phyloP scores from a whole-genome alignment of 2,888 invertebrate genomes.

The Geotrupes spiniger region DNA sequence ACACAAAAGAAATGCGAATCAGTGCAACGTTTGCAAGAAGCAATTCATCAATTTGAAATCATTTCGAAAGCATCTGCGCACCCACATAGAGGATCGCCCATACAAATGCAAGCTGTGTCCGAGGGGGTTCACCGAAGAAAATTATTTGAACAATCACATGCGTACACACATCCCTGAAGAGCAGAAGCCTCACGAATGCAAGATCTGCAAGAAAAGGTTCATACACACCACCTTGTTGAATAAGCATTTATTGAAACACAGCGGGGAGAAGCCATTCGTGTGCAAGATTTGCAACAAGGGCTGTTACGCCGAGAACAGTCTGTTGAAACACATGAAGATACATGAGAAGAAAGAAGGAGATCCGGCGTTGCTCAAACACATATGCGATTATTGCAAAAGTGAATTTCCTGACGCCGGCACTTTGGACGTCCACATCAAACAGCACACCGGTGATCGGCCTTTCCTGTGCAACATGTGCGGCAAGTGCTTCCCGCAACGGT shows the following conservation, averaged over 20 bases:
- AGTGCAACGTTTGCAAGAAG: constrained; percentile 51
- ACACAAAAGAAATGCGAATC: constrained; percentile 43
- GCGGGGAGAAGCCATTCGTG: constrained; percentile 52
- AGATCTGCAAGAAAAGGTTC: constrained; percentile 50
- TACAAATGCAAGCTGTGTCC: constrained; percentile 49
- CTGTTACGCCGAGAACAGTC: constrained; percentile 49
- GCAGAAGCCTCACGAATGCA: constrained; percentile 52
- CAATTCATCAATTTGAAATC: constrained; percentile 50
- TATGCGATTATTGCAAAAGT: constrained; percentile 51
- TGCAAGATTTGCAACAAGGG: constrained; percentile 51
- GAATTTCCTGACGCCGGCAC: constrained; percentile 47
- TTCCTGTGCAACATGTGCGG: constrained; percentile 50
- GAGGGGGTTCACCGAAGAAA: constrained; percentile 49
- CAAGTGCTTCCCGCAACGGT: constrained; percentile 49
- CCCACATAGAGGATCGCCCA: constrained; percentile 50
- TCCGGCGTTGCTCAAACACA: constrained; percentile 48
- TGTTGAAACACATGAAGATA: constrained; percentile 51
- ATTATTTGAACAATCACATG: constrained; percentile 51
- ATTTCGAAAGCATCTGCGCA: constrained; percentile 50
- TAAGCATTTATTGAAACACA: constrained; percentile 52
- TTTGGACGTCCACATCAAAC: constrained; percentile 49
- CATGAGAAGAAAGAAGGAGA: constrained; percentile 51
- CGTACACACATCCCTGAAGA: constrained; percentile 48
- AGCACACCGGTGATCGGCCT: constrained; percentile 49
- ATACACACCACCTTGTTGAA: constrained; percentile 50